These are phyloP conservation scores for Synanthedon formicaeformis DNA, from an alignment of 2,888 invertebrate genomes.

Conservation along the genomic window DNA sequence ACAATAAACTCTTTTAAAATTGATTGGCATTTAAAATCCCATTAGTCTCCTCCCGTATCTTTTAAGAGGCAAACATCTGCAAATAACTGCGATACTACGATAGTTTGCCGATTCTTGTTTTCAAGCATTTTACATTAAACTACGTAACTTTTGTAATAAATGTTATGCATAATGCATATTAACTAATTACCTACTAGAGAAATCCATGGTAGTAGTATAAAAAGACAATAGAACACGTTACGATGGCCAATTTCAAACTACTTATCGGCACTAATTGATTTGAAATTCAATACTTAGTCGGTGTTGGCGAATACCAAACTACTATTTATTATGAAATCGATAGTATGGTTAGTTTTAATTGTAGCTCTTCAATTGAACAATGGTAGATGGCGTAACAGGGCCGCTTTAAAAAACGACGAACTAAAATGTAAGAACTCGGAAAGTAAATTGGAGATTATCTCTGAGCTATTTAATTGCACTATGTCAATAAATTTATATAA, in stretches of 20 bases:
- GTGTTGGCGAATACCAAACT: constrained; percentile 31
- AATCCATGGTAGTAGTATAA: too few species aligned
- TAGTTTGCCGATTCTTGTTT: neutral
- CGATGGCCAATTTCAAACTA: neutral
- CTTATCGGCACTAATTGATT: constrained; percentile 20
- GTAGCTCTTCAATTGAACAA: constrained; percentile 21
- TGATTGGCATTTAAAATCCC: neutral
- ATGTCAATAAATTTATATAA: too few species aligned
- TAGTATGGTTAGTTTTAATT: constrained; percentile 5
- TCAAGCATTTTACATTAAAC: too few species aligned
- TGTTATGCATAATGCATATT: too few species aligned
- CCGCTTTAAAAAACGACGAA: too few species aligned
- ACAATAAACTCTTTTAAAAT: neutral
- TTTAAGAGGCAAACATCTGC: constrained; percentile 3
- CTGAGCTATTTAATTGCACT: constrained; percentile 1
- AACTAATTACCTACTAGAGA: too few species aligned
- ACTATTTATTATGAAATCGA: constrained; percentile 38
- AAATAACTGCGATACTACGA: constrained; percentile 1
- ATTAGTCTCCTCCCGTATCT: constrained; percentile 5
- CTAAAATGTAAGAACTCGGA: too few species aligned
- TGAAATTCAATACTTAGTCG: constrained; percentile 23
- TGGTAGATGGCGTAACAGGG: constrained; percentile 11
- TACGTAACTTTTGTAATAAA: too few species aligned
- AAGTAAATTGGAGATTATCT: too few species aligned
- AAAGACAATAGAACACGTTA: too few species aligned